These are phyloP conservation scores for Neolamprologus caudopunctatus DNA, from an alignment of 2,113 vertebrate species.

Conservation along the genomic window DNA sequence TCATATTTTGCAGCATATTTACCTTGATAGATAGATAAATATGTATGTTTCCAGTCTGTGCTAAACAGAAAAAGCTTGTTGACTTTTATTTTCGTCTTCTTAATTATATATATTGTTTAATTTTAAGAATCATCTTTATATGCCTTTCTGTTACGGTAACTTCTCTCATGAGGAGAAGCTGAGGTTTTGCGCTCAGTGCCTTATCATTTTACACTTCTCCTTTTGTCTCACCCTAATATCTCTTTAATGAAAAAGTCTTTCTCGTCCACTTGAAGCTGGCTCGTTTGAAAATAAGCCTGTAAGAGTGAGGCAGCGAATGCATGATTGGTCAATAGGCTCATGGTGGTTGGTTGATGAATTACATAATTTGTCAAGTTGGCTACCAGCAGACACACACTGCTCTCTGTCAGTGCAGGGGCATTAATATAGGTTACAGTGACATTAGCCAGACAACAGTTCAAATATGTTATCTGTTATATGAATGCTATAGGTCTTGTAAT, in stretches of 20 bases:
- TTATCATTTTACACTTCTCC: not conserved
- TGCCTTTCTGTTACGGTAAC: not conserved
- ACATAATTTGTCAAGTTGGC: constrained; percentile 30
- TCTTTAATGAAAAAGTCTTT: not conserved
- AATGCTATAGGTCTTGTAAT: not conserved
- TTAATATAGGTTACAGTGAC: not conserved
- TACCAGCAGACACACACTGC: not conserved
- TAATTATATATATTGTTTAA: not conserved
- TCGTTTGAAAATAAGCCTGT: not conserved
- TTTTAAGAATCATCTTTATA: not conserved
- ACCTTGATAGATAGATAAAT: not conserved
- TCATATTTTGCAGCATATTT: not conserved
- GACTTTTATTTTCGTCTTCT: not conserved
- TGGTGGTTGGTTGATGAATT: constrained; percentile 30
- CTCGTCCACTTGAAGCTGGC: not conserved
- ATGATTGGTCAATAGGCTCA: constrained; percentile 51
- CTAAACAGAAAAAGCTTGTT: not conserved
- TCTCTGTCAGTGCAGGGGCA: not conserved
- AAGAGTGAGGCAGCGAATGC: constrained; percentile 5
- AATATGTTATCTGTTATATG: not conserved
- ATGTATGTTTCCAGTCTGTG: not conserved
- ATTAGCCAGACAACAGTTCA: not conserved
- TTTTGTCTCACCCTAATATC: not conserved
- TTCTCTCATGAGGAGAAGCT: not conserved
- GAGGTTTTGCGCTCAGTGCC: not conserved